A percentile compares a stretch with the other conserved stretches of the same genome.
Evolutionary conservation across 2,888 invertebrate species (phyloP).

Genomic region (Apoda limacodes): DNA sequence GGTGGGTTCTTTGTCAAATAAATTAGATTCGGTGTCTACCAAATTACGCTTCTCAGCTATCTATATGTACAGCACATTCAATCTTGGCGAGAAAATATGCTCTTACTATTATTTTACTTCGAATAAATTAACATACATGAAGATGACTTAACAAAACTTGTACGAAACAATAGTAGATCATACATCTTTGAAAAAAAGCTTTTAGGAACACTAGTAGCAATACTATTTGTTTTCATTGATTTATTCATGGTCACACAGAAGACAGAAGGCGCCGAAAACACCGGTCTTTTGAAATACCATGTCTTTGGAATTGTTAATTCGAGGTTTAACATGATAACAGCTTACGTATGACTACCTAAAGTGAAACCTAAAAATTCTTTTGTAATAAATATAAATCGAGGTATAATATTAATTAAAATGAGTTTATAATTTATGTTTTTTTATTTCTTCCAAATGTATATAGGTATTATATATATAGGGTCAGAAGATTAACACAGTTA

Average conservation of each 20-base stretch:
- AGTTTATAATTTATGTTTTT: too few relatives aligned
- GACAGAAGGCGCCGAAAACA: constrained; percentile 60
- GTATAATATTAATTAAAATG: too few relatives aligned
- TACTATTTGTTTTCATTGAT: constrained; percentile 69
- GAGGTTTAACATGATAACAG: constrained; percentile 51
- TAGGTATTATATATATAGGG: too few relatives aligned
- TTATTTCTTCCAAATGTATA: too few relatives aligned
- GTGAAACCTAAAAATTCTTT: constrained; percentile 48
- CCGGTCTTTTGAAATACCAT: constrained; percentile 49
- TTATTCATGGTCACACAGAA: constrained; percentile 61
- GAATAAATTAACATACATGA: constrained; percentile 64
- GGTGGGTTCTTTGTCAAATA: constrained; percentile 68
- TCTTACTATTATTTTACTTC: constrained; percentile 53
- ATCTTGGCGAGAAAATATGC: constrained; percentile 61
- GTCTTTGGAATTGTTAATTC: constrained; percentile 60
- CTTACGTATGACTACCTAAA: constrained; percentile 42
- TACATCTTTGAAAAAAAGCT: constrained; percentile 44
- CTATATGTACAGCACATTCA: constrained; percentile 55
- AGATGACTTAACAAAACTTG: constrained; percentile 47
- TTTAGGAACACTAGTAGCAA: constrained; percentile 64
- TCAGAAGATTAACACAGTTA: too few relatives aligned
- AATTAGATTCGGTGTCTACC: constrained; percentile 72
- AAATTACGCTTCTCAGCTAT: constrained; percentile 68
- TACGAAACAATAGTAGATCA: constrained; percentile 57
- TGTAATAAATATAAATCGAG: too few relatives aligned